Evolutionary conservation across 2,888 invertebrate species (phyloP), one percentile per base, ranked within the genome.

Genomic region (Microplitis manilae): DNA sequence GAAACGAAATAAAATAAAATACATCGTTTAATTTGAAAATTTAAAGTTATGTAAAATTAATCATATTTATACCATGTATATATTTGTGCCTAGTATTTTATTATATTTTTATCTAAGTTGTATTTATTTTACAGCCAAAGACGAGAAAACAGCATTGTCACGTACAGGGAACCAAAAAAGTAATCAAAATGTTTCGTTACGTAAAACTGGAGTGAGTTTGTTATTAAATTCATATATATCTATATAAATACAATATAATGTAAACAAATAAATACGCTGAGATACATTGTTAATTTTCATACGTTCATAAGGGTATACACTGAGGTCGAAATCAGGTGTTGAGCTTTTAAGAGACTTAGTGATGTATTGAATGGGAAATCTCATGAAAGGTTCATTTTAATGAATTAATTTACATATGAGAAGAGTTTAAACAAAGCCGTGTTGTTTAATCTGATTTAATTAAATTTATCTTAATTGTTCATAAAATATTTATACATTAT

Each of bases 171-270:
- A 86, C 83, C 90, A 90, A 79, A 86, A 84, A 77, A 86, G 85
- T 79, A 87, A 84, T 82, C 90, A 89, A 73, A 87, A 85, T 81
- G 85, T 86, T 15, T 86, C 89, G 5, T 83, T 89, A 68, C 87
- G 90, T 70, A 90, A 90, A 85, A 83, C 89, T 20, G 85, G 90
- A 83, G 90, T 90, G 84, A 88, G 90, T 86, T 76, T 62, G 39
- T 30, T 13, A 59, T 60, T 60, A n/a, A 6, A n/a, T 20, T 59
- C n/a, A n/a, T 13, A 7, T n/a, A 30, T 30, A 20, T 20, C 1
- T 20, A 30, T 30, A 30, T 2, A 30, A 30, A 30, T 30, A 30
- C 1, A 69, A 30, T 76, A 30, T 6, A 9, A 13, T 50, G 5
- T 50, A 8, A 13, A 50, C 59, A 41, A 60, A 76, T 76, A 65